Base-by-base conservation (phyloP, 1,140 invertebrate species). In the Whitmania pigra region DNA sequence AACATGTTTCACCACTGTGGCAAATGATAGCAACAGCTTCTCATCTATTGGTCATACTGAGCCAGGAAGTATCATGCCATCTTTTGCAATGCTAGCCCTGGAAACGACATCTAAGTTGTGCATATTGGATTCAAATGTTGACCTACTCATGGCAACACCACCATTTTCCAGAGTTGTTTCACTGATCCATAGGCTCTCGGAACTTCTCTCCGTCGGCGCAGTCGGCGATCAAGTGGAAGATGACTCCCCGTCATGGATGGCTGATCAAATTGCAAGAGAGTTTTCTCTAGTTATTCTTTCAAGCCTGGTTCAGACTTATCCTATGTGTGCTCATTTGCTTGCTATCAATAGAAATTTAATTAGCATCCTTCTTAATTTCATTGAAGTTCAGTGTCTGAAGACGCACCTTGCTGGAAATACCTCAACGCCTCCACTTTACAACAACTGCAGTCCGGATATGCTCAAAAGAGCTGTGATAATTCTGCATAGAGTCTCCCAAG, bases 71-170 rank as follows among this genome's bases (percentile, higher is more conserved):
- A 89, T 88, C 0, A 72, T 49, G 87, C 89, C 11, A 85, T 96
- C 93, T 22, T 93, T 94, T 18, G 92, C 94, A 77, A 87, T 94
- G 72, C 85, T 98, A 17, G 92, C 93, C 27, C 86, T 99, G 36
- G 97, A 99, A 84, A 90, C 94, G 27, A 83, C 99, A 18, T 96
- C 93, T 83, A 99, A 99, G 82, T 85, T 99, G 75, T 96, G 93
- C 82, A 93, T 98, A 31, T 90, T 93, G 74, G 94, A 98, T 79
- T 88, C 88, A 74, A 99, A 99, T 84, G 93, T 98, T 66, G 96
- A 99, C 83, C 85, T 99, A 74, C 89, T 99, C n/a, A 88, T 99
- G 75, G 93, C 94, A 20, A 98, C 94, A 57, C 94, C 94, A 72
- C 94, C 95, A 36, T 94, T 92, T 83, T 89, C 89, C 17, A 85